These are phyloP conservation scores for Ibidorhyncha struthersii DNA, from an alignment of 2,113 vertebrate genomes.

Conservation along the genomic window DNA sequence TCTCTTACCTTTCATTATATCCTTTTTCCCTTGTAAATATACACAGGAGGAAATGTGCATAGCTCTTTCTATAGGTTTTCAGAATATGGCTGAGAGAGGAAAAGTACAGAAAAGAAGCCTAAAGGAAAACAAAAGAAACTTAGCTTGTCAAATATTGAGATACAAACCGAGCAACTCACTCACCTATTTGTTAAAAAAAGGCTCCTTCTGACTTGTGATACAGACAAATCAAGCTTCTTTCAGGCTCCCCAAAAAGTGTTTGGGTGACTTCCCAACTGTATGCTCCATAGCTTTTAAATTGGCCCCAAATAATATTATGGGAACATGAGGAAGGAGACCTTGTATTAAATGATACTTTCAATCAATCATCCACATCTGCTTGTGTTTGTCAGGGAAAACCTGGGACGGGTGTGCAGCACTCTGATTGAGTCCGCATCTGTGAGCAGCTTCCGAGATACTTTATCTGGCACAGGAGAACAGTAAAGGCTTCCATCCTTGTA, in stretches of 20 bases:
- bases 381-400: slow-evolving; percentile 2
- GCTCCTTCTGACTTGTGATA: not conserved
- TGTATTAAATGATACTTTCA: not conserved
- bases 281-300: not conserved
- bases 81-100: not conserved
- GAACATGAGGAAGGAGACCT: not conserved
- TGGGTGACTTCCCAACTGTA: not conserved
- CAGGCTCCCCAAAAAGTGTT: not conserved
- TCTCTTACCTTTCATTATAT: slow-evolving; percentile 11
- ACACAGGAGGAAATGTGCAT: not conserved
- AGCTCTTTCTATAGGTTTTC: slow-evolving; percentile 30
- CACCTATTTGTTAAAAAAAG: not conserved
- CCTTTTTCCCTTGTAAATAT: slow-evolving; percentile 14
- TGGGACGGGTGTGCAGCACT: not conserved
- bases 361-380: not conserved
- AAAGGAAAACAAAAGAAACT: not conserved
- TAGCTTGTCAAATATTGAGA: slow-evolving; percentile 15
- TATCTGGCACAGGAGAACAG: slow-evolving; percentile 44
- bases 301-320: not conserved
- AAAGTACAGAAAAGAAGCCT: not conserved
- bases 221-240: not conserved
- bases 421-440: not conserved
- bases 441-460: slow-evolving; percentile 21
- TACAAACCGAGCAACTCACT: not conserved
- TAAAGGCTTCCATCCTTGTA: slow-evolving; percentile 30